Conservation (phyloP, 2,797 vertebrate genomes). For the Aerospiza tachiro region DNA sequence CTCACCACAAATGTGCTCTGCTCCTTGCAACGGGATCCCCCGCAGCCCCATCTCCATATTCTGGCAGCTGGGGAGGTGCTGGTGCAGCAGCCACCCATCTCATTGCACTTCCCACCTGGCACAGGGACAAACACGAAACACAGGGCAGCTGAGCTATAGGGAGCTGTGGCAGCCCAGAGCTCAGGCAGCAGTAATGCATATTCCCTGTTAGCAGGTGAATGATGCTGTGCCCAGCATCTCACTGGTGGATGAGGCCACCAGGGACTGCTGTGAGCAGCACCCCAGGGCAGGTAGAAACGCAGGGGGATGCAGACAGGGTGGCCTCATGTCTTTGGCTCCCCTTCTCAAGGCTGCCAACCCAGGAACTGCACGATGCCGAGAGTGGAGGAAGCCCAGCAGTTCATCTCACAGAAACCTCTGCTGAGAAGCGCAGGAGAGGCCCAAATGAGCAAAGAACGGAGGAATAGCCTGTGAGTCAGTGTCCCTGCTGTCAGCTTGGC, state of each 20-base stretch:
- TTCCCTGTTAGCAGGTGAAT: neutral
- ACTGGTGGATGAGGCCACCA: neutral
- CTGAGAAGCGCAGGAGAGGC: neutral
- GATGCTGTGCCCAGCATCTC: neutral
- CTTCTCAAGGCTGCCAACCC: neutral
- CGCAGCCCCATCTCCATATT: rapidly evolving
- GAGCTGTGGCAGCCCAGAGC: neutral
- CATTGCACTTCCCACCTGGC: neutral
- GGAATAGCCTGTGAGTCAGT: neutral
- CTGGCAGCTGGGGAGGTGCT: neutral
- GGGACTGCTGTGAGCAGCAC: neutral
- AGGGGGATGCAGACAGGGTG: neutral
- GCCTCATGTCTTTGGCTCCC: neutral
- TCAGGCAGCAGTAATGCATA: neutral
- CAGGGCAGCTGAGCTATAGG: neutral
- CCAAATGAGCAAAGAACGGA: neutral
- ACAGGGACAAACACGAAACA: neutral
- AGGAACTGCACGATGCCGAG: neutral
- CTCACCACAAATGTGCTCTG: neutral
- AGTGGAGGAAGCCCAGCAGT: neutral
- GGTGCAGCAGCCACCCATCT: neutral
- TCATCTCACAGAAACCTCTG: neutral
- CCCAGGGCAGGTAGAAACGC: neutral
- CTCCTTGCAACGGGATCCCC: neutral
- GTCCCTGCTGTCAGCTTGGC: neutral